Base-by-base conservation (phyloP, 2,113 vertebrate genomes). In the Fulica atra region DNA sequence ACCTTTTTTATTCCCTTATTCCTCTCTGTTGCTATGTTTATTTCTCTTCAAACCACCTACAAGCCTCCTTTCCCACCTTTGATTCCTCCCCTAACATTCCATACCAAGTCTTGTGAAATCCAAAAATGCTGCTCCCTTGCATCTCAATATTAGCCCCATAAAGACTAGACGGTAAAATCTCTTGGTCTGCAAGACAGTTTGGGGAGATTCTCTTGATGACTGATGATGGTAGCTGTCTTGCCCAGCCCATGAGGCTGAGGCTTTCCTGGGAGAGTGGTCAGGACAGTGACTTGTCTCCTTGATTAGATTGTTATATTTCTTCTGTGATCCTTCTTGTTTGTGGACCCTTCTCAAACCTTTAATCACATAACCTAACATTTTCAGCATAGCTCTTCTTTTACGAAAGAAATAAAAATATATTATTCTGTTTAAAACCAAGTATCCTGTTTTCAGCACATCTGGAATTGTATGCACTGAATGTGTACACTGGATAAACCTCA, bases 101-200 rank as follows among this genome's bases (percentile, higher is more conserved):
- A 23, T 13, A 24, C 7, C 29, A 44, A 60, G 31, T 10, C 24
- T 44, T 28, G 5, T 26, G 61, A 63, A 94, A 93, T 57, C 25
- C 8, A 63, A 38, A 88, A 63, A 57, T 53, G 3, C 13, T 76
- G 0, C 33, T 79, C 6, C 16, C 10, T 53, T 89, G 18, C 7
- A 18, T 8, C 6, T 7, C 42, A 59, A 0, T 10, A 11, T 44
- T 19, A 71, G 4, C 8, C 4, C 5, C 23, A 4, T 64, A 51
- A 33, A 33, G 10, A 53, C 25, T 18, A 21, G 35, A 48, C 33
- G 50, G 18, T 46, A 79, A 60, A 13, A 36, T 3, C 4, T 8
- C 6, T 29, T 14, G 25, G 15, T 28, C 16, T 48, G 13, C 60
- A 59, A n/a, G 63, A 17, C 0, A 1, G 21, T 29, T 16, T 51